Percentiles rank a stretch among this genome's conserved stretches.
These are phyloP conservation scores for Aphaenogaster ashmeadi DNA, from an alignment of 1,140 invertebrate genomes.

Conservation along the genomic window DNA sequence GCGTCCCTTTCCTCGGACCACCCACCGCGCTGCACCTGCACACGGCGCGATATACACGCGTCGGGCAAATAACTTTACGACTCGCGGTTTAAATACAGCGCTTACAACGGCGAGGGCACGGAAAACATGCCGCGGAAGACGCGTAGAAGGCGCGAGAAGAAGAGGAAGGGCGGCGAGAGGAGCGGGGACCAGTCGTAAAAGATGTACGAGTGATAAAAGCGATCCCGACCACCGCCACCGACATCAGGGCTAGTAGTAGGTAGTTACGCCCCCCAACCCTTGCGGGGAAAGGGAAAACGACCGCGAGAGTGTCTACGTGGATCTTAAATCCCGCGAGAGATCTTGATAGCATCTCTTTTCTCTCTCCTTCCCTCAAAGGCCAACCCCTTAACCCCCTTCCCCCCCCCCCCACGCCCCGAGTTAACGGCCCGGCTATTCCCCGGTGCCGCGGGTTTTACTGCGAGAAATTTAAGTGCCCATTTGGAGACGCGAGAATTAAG, in stretches of 20 bases:
- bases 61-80: conserved; percentile 46
- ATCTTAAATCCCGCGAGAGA: conserved; percentile 65
- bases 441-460: conserved; percentile 64
- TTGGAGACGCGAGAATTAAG: conserved; percentile 73
- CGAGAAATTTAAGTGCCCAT: conserved; percentile 74
- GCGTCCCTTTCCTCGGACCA: conserved; percentile 17
- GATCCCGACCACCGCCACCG: conserved; percentile 51
- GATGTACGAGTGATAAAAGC: conserved; percentile 82
- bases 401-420: not conserved
- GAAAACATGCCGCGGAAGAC: conserved; percentile 19
- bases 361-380: not conserved
- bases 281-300: not conserved
- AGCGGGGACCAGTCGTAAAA: conserved; percentile 77
- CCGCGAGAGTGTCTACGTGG: conserved; percentile 47
- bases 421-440: conserved; percentile 65
- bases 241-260: conserved; percentile 28
- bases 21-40: conserved; percentile 50
- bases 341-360: conserved; percentile 5
- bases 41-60: conserved; percentile 44
- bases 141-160: not conserved
- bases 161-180: conserved; percentile 29
- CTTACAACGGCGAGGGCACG: conserved; percentile 21
- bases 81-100: conserved; percentile 39
- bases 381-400: conserved; percentile 15
- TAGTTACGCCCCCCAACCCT: conserved; percentile 2